Evolutionary conservation across 2,113 vertebrate genomes (phyloP), one percentile per base, ranked within the genome.

Genomic region (Bufo bufo): DNA sequence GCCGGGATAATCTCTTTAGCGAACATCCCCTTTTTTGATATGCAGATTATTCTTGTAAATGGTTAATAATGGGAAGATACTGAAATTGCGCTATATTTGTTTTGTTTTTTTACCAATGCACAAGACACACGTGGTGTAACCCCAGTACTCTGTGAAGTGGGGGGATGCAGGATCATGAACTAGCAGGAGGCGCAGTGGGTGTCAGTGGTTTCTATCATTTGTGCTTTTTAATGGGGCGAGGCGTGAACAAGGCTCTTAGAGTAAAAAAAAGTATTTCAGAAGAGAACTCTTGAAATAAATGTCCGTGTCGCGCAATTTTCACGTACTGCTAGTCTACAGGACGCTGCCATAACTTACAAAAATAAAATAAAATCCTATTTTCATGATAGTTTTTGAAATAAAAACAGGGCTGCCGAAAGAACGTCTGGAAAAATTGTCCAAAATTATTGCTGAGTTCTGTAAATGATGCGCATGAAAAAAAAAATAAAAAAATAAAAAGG

Each of bases 371-470:
- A 83, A 83, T 83, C 10, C 45, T 45, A 83, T 66, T 65, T 82
- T 82, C 45, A 50, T 66, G 61, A 66, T 83, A 9, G 23, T 85
- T 85, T 85, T 23, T 85, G 23, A 84, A 77, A 86, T 59, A 66
- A 86, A 85, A 69, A 87, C 49, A 71, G n/a, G 33, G 77, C 52
- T 56, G 14, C 71, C 23, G 75, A 77, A 83, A 82, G 97, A 97
- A 99, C 98, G 99, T 99, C 99, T 98, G 97, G 97, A 98, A 99
- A 98, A 99, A 98, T 98, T 99, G 97, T 58, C 98, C 97, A 95
- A 97, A 97, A 98, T 99, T 99, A 99, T 99, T 99, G 98, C 98
- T 99, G 97, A 98, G 96, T 95, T 97, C 97, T 96, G 97, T 97
- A 97, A 97, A 98, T 97, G 96, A 97, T 95, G 97, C 93, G 95